Percentiles rank a stretch among this genome's conserved stretches.
Evolutionary conservation across 2,888 invertebrate species (phyloP).

Genomic region (Lagria hirta): DNA sequence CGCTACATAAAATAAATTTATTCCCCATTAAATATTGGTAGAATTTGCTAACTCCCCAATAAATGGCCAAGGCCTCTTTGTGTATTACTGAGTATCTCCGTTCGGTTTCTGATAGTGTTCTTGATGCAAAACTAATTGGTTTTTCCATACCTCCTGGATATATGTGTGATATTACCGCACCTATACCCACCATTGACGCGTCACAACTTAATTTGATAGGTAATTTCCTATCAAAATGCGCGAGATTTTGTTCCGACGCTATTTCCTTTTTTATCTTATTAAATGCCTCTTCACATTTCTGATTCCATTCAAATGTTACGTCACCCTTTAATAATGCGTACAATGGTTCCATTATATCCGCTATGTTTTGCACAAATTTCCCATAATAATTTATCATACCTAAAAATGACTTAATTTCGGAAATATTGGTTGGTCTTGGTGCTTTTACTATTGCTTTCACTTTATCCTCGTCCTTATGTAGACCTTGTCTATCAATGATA

Average conservation of each 20-base stretch:
- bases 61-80: conserved; percentile 21
- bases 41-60: conserved; percentile 13
- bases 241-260: conserved; percentile 5
- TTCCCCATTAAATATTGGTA: conserved; percentile 15
- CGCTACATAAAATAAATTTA: conserved; percentile 17
- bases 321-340: conserved; percentile 23
- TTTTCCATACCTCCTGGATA: background rate
- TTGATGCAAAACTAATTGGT: conserved; percentile 14
- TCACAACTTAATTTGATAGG: conserved; percentile 16
- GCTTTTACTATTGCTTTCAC: conserved; percentile 29
- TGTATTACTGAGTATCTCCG: conserved; percentile 16
- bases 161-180: conserved; percentile 23
- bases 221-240: conserved; percentile 21
- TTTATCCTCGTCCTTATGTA: conserved; percentile 26
- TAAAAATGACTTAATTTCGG: conserved; percentile 18
- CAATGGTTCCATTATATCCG: conserved; percentile 19
- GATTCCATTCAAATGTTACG: conserved; percentile 17
- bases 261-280: conserved; percentile 15
- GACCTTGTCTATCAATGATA: conserved; percentile 27
- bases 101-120: conserved; percentile 12
- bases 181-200: conserved; percentile 20
- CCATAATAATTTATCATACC: conserved; percentile 29
- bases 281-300: conserved; percentile 22
- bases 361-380: conserved; percentile 17
- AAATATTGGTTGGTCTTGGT: conserved; percentile 15